phyloP scores from a whole-genome alignment of 1,140 invertebrate species.

The Phenacoccus solenopsis region DNA sequence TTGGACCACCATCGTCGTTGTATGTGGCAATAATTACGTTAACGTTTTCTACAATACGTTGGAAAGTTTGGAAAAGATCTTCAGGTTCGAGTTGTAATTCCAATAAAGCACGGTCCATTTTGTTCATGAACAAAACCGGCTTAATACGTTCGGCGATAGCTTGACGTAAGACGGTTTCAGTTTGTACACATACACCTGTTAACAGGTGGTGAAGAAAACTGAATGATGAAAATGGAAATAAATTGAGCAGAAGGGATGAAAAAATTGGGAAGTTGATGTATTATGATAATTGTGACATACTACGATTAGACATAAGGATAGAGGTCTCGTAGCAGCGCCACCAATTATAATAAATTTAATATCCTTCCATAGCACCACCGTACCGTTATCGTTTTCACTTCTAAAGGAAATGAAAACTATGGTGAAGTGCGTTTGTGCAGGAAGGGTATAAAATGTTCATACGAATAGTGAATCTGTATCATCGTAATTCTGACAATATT shows the following conservation, averaged over 20 bases:
- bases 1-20: slow-evolving; percentile 89
- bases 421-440: neutral
- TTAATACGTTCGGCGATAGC: slow-evolving; percentile 98
- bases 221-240: neutral
- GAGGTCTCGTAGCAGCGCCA: slow-evolving; percentile 21
- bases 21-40: slow-evolving; percentile 99
- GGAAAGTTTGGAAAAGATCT: slow-evolving; percentile 98
- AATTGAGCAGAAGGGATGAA: neutral
- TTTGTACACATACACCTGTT: slow-evolving; percentile 97
- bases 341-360: slow-evolving; percentile 16
- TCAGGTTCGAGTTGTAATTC: slow-evolving; percentile 92
- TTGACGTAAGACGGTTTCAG: slow-evolving; percentile 96
- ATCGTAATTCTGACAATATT: slow-evolving; percentile 19
- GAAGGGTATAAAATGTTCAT: neutral
- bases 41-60: slow-evolving; percentile 98
- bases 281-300: slow-evolving; percentile 13
- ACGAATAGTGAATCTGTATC: neutral
- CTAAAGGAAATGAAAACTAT: neutral
- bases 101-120: slow-evolving; percentile 95
- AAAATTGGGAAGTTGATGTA: neutral
- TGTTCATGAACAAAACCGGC: slow-evolving; percentile 99
- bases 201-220: slow-evolving; percentile 23
- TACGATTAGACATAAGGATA: slow-evolving; percentile 24
- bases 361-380: slow-evolving; percentile 23
- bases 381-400: slow-evolving; percentile 12